These are phyloP conservation scores for Drosophila yooni DNA, from an alignment of 2,888 invertebrate genomes.

Conservation along the genomic window DNA sequence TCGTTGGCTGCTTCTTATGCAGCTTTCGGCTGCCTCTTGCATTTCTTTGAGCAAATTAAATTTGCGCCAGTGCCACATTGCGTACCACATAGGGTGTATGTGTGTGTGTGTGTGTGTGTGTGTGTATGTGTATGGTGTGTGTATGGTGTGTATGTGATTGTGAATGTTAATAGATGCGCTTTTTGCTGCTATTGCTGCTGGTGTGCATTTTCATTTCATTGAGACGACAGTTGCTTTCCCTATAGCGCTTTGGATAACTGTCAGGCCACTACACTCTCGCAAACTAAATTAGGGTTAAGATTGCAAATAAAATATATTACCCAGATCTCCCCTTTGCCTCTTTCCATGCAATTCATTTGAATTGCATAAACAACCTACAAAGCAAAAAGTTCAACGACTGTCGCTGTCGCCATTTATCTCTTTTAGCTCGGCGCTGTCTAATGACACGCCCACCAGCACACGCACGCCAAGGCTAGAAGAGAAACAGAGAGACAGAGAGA, in stretches of 20 bases:
- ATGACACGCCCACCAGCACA: conserved; percentile 71
- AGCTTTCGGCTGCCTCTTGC: conserved; percentile 36
- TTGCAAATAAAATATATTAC: conserved; percentile 79
- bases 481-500: background rate
- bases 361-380: conserved; percentile 77
- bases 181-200: conserved; percentile 57
- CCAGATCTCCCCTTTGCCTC: conserved; percentile 9
- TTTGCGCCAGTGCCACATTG: conserved; percentile 55
- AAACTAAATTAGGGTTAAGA: conserved; percentile 79
- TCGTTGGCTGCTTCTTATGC: conserved; percentile 5
- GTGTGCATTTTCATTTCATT: conserved; percentile 75
- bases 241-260: conserved; percentile 43
- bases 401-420: conserved; percentile 74
- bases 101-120: conserved; percentile 29
- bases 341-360: conserved; percentile 66
- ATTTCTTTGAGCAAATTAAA: conserved; percentile 56
- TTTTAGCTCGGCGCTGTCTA: conserved; percentile 75
- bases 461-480: background rate
- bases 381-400: conserved; percentile 79
- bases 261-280: conserved; percentile 63
- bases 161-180: conserved; percentile 70
- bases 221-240: conserved; percentile 66
- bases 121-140: conserved; percentile 12
- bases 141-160: conserved; percentile 18
- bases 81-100: conserved; percentile 33